phyloP scores from a whole-genome alignment of 1,140 invertebrate genomes.

The Diabrotica virgifera region DNA sequence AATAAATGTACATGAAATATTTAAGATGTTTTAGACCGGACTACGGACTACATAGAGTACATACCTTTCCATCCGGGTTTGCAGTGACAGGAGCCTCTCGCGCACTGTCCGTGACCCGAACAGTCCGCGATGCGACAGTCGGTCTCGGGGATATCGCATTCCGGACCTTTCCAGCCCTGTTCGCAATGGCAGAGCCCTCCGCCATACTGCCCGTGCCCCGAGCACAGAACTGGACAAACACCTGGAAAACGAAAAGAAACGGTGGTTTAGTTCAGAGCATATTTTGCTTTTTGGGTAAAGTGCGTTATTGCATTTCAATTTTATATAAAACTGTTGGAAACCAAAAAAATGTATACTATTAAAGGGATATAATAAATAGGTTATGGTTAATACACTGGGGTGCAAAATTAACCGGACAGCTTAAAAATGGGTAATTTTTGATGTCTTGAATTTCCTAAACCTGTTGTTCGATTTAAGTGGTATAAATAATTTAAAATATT shows the following conservation, averaged over 20 bases:
- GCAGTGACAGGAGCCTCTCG: slow-evolving; percentile 85
- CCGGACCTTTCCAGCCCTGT: slow-evolving; percentile 93
- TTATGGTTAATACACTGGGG: too few species aligned
- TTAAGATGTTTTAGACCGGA: too few species aligned
- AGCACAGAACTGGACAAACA: slow-evolving; percentile 96
- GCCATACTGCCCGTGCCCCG: slow-evolving; percentile 92
- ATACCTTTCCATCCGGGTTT: slow-evolving; percentile 85
- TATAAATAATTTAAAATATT: too few species aligned
- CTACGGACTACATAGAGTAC: not conserved
- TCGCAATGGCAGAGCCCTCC: slow-evolving; percentile 95
- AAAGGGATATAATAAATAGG: not conserved
- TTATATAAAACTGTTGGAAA: not conserved
- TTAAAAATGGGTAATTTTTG: too few species aligned
- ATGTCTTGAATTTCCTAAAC: too few species aligned
- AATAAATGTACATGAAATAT: too few species aligned
- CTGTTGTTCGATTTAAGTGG: too few species aligned
- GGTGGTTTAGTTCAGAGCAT: not conserved
- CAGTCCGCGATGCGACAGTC: slow-evolving; percentile 93
- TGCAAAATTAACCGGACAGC: too few species aligned
- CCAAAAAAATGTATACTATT: not conserved
- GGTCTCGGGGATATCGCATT: slow-evolving; percentile 88
- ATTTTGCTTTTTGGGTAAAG: not conserved
- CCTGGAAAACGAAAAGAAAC: slow-evolving; percentile 50
- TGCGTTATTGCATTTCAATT: not conserved
- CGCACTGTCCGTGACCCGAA: slow-evolving; percentile 86